Percentiles rank a stretch among this genome's conserved stretches.
These are phyloP conservation scores for Drosophila saltans DNA, from an alignment of 1,140 invertebrate species.

Conservation along the genomic window DNA sequence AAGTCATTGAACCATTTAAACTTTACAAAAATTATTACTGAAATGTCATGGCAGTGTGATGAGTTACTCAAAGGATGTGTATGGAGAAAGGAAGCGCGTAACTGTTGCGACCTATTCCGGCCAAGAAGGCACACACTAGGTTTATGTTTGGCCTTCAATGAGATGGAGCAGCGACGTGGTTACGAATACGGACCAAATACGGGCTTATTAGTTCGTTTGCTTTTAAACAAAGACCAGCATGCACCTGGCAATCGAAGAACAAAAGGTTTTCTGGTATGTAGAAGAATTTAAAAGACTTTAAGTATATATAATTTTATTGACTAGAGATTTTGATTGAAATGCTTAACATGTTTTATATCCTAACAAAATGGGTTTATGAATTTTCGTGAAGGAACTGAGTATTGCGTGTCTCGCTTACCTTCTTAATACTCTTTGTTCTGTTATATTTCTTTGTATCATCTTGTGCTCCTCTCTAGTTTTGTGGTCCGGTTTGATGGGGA, in stretches of 20 bases:
- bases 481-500: too few species aligned
- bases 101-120: slow-evolving; percentile 67
- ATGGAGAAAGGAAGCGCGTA: slow-evolving; percentile 39
- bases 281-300: not conserved
- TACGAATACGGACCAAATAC: slow-evolving; percentile 28
- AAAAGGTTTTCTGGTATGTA: slow-evolving; percentile 65
- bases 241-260: slow-evolving; percentile 41
- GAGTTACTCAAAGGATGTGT: slow-evolving; percentile 52
- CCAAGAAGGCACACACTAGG: slow-evolving; percentile 46
- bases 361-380: too few species aligned
- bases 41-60: slow-evolving; percentile 71
- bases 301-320: too few species aligned
- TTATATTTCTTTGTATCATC: too few species aligned
- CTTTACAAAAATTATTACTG: slow-evolving; percentile 57
- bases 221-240: slow-evolving; percentile 34
- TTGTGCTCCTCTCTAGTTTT: too few species aligned
- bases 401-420: too few species aligned
- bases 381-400: too few species aligned
- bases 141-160: slow-evolving; percentile 62
- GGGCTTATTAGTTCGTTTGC: slow-evolving; percentile 37
- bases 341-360: too few species aligned
- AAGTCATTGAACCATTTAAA: slow-evolving; percentile 61
- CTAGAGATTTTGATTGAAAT: too few species aligned
- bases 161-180: slow-evolving; percentile 42
- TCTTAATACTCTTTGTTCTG: too few species aligned